A percentile compares a stretch with the other conserved stretches of the same genome.
Evolutionary conservation across 2,113 vertebrate species (phyloP).

Genomic region (Cyphomyrus plagiostoma): DNA sequence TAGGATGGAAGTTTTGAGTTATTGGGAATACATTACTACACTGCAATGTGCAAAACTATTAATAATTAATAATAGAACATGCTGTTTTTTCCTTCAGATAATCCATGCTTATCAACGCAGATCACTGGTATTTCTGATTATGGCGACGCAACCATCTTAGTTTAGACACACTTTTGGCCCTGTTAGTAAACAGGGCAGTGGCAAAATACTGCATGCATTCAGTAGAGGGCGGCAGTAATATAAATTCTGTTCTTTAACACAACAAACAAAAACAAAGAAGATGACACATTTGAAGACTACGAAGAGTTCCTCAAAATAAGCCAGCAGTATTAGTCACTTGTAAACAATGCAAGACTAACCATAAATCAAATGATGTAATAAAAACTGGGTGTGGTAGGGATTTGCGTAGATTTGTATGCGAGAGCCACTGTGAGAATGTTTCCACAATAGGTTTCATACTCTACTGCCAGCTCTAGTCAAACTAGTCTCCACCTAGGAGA

Average conservation of each 20-base stretch:
- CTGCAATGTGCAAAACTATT: neutral
- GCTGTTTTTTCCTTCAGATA: neutral
- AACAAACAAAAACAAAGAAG: neutral
- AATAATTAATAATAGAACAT: neutral
- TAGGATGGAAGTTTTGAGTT: no score
- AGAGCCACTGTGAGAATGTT: neutral
- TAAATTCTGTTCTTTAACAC: neutral
- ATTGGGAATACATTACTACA: no score
- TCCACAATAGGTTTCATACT: neutral
- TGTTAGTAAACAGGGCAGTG: neutral
- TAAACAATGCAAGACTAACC: conserved; percentile 4
- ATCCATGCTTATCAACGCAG: neutral
- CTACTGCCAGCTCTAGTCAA: neutral
- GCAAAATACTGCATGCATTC: conserved; percentile 15
- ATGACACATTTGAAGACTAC: neutral
- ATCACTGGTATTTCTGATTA: neutral
- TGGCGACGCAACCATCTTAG: neutral
- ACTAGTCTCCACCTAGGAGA: neutral
- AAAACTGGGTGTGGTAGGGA: conserved; percentile 6
- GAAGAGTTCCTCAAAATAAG: neutral
- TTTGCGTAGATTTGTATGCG: neutral
- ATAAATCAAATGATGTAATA: neutral
- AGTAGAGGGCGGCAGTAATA: conserved; percentile 43
- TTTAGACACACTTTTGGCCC: neutral
- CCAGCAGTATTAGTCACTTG: neutral